A percentile compares a stretch with the other conserved stretches of the same genome.
phyloP scores from a whole-genome alignment of 92 coral and sea anemone genomes.

The Actinostola sp. region DNA sequence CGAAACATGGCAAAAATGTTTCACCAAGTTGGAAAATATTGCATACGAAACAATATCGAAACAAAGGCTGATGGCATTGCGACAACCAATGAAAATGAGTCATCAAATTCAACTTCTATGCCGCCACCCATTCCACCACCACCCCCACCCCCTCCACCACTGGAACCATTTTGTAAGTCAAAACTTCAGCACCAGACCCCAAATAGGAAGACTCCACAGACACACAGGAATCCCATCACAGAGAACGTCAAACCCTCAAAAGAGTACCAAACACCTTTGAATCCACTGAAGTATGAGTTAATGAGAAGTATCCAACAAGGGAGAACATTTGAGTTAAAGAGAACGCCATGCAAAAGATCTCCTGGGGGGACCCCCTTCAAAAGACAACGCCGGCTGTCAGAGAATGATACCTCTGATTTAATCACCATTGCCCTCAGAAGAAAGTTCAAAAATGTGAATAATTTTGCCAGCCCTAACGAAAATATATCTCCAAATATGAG shows the following conservation, averaged over 20 bases:
- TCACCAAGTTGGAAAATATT: slow-evolving; percentile 82
- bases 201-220: slow-evolving; percentile 11
- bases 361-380: slow-evolving; percentile 87
- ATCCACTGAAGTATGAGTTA: slow-evolving; percentile 60
- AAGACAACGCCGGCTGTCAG: slow-evolving; percentile 61
- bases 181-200: slow-evolving; percentile 12
- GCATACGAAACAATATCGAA: slow-evolving; percentile 56
- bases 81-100: not conserved
- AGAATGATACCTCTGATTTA: slow-evolving; percentile 69
- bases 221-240: slow-evolving; percentile 7
- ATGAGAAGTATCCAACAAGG: slow-evolving; percentile 52
- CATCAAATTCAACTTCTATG: slow-evolving; percentile 30
- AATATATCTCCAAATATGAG: slow-evolving; percentile 62
- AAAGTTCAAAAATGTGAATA: slow-evolving; percentile 67
- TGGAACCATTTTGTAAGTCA: slow-evolving; percentile 11
- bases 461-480: slow-evolving; percentile 70
- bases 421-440: slow-evolving; percentile 73
- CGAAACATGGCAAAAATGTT: slow-evolving; percentile 76
- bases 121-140: slow-evolving; percentile 62
- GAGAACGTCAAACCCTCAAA: not conserved
- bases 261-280: slow-evolving; percentile 41
- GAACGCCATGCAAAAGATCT: slow-evolving; percentile 81
- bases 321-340: slow-evolving; percentile 57
- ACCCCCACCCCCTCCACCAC: slow-evolving; percentile 45
- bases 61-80: not conserved